Evolutionary conservation across 2,888 invertebrate genomes (phyloP).

Genomic region (Erynnis tages): DNA sequence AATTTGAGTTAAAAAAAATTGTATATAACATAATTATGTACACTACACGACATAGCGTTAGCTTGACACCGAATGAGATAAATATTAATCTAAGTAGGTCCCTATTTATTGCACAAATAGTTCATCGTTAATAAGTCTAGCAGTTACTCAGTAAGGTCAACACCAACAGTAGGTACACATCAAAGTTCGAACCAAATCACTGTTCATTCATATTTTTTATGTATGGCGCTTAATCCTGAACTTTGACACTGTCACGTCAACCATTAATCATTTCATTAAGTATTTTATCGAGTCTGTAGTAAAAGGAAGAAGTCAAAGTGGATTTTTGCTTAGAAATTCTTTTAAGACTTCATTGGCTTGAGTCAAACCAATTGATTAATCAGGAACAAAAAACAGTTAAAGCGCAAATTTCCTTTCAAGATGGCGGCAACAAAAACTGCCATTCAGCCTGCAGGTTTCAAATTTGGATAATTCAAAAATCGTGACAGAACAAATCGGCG

Average conservation of each 20-base stretch:
- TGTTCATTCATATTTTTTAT: constrained; percentile 1
- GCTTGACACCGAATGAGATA: no score
- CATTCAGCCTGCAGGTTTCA: constrained; percentile 6
- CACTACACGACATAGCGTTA: no score
- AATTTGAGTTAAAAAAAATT: no score
- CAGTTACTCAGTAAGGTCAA: no score
- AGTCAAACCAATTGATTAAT: no score
- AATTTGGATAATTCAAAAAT: constrained; percentile 36
- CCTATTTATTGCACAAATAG: neutral
- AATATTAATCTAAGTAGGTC: no score
- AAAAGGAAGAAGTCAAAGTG: neutral
- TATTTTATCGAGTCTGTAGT: constrained; percentile 2
- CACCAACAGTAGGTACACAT: neutral
- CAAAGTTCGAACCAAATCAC: neutral
- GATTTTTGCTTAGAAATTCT: neutral
- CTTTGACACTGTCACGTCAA: constrained; percentile 1
- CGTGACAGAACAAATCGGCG: constrained; percentile 63
- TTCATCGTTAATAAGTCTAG: no score
- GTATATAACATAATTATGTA: no score
- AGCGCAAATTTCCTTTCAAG: neutral
- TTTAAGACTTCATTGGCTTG: no score
- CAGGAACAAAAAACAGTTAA: no score
- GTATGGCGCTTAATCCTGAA: neutral
- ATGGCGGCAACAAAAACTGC: neutral
- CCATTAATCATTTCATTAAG: constrained; percentile 3